phyloP scores from a whole-genome alignment of 2,888 invertebrate species.

The Tachina fera region DNA sequence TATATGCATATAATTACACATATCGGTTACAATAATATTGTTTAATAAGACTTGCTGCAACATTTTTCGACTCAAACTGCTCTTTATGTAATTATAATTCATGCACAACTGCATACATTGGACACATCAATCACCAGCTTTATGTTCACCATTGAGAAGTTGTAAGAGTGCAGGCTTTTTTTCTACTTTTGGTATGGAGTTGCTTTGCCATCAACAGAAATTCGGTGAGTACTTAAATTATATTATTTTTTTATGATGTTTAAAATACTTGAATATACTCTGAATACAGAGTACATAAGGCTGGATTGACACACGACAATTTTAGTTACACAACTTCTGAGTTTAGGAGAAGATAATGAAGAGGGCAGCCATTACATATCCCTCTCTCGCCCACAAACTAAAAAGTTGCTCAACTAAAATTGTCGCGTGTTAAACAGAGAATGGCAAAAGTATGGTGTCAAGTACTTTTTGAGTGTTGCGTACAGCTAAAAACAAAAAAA shows the following conservation, averaged over 20 bases:
- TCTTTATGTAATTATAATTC: constrained; percentile 21
- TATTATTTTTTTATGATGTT: constrained; percentile 58
- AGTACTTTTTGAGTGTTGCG: too few relatives aligned
- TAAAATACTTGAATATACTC: constrained; percentile 25
- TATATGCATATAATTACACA: not conserved
- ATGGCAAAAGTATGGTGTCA: too few relatives aligned
- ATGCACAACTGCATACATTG: not conserved
- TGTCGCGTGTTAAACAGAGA: too few relatives aligned
- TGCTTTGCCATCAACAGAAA: constrained; percentile 74
- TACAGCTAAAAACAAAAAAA: too few relatives aligned
- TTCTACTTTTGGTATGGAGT: not conserved
- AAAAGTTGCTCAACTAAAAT: too few relatives aligned
- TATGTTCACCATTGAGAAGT: not conserved
- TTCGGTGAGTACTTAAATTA: constrained; percentile 80
- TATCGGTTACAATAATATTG: constrained; percentile 57
- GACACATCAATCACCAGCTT: constrained; percentile 17
- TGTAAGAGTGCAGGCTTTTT: not conserved
- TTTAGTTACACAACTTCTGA: too few relatives aligned
- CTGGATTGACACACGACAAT: too few relatives aligned
- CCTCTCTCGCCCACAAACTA: too few relatives aligned
- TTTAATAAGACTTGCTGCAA: not conserved
- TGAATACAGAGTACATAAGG: too few relatives aligned
- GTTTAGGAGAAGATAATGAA: too few relatives aligned
- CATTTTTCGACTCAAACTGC: not conserved
- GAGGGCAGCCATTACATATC: too few relatives aligned